A percentile compares a stretch with the other conserved stretches of the same genome.
These are phyloP conservation scores for Cardinalis cardinalis DNA, from an alignment of 2,113 vertebrate genomes.

Conservation along the genomic window DNA sequence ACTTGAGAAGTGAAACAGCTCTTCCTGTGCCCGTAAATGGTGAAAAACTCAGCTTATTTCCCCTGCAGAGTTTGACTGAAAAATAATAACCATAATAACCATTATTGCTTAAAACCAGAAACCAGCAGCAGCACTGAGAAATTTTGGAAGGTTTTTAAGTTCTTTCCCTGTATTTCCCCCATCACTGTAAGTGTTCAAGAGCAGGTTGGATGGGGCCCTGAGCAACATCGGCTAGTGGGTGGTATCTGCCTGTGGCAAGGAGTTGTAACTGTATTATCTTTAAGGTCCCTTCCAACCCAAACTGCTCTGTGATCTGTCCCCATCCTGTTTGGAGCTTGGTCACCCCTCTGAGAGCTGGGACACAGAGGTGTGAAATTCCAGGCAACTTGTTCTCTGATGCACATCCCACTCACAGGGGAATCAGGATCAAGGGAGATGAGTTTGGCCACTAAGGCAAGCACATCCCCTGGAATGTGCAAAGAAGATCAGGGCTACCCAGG, in stretches of 20 bases:
- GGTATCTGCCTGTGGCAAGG: rapidly evolving
- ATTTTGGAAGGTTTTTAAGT: neutral
- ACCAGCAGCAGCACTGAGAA: neutral
- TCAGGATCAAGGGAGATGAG: neutral
- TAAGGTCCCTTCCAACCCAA: neutral
- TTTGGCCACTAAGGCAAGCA: rapidly evolving
- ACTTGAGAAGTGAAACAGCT: constrained; percentile 40
- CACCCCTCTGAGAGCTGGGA: neutral
- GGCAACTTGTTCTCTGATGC: neutral
- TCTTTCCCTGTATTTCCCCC: neutral
- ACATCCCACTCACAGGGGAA: rapidly evolving
- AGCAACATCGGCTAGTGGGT: neutral
- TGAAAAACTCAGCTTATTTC: constrained; percentile 31
- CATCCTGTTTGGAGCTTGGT: neutral
- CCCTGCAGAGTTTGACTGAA: constrained; percentile 23
- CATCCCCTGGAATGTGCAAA: neutral
- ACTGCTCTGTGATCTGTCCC: neutral
- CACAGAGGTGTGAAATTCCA: neutral
- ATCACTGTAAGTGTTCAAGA: neutral
- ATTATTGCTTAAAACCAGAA: constrained; percentile 37
- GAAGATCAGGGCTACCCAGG: neutral
- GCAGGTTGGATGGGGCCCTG: neutral
- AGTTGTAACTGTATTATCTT: neutral
- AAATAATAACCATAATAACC: constrained; percentile 39
- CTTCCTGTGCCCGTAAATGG: constrained; percentile 63